Percentiles rank a stretch among this genome's conserved stretches.
Evolutionary conservation across 2,888 invertebrate species (phyloP).

Genomic region (Tenthredo amoena): DNA sequence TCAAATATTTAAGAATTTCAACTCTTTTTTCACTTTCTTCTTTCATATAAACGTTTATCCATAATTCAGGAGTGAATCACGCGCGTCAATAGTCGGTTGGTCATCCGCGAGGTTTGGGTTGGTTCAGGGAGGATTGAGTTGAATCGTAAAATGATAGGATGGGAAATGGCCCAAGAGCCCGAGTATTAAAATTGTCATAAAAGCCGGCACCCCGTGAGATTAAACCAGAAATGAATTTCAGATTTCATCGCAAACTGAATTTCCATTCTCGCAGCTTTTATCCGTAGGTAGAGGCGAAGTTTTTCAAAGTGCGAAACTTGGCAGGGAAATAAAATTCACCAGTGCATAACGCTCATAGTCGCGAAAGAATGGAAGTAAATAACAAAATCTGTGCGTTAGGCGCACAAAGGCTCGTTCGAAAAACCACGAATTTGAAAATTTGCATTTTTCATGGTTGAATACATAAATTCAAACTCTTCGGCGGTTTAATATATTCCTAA

Average conservation of each 20-base stretch:
- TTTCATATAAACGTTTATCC: neutral
- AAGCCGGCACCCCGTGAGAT: slow-evolving; percentile 15
- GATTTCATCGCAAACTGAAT: slow-evolving; percentile 10
- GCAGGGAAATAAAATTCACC: neutral
- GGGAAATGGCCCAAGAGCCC: neutral
- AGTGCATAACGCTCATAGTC: neutral
- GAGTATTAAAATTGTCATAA: slow-evolving; percentile 14
- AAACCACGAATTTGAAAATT: neutral
- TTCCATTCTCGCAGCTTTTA: neutral
- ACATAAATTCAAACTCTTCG: neutral
- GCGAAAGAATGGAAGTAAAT: neutral
- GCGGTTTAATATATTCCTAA: neutral
- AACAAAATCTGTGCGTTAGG: neutral
- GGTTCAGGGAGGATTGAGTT: slow-evolving; percentile 19
- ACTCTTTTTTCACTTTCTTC: neutral
- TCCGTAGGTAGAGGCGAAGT: neutral
- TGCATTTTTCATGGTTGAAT: neutral
- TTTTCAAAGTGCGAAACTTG: neutral
- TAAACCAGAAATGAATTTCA: slow-evolving; percentile 15
- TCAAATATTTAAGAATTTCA: neutral
- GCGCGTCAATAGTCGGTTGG: neutral
- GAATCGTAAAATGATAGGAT: slow-evolving; percentile 22
- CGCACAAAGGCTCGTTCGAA: neutral
- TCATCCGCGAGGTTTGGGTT: slow-evolving; percentile 26
- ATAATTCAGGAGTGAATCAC: slow-evolving; percentile 9